These are phyloP conservation scores for Tarsius wallacei DNA, from an alignment of 2,797 vertebrate species.

Conservation along the genomic window DNA sequence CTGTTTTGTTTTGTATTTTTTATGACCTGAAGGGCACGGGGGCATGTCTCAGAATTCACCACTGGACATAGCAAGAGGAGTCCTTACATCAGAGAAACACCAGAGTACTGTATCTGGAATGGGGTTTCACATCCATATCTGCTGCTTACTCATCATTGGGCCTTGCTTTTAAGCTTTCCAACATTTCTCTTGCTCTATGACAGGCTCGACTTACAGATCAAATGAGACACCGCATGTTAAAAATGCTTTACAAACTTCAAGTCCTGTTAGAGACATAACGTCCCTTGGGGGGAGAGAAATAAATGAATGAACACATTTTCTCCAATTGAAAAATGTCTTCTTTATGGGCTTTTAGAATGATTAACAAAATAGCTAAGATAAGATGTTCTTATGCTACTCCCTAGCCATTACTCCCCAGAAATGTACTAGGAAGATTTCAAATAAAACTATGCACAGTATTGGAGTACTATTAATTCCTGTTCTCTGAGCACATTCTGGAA, in stretches of 20 bases:
- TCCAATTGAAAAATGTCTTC: constrained; percentile 60
- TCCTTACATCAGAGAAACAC: neutral
- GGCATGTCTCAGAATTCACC: neutral
- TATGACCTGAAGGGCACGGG: constrained; percentile 27
- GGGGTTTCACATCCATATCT: neutral
- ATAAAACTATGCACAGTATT: constrained; percentile 45
- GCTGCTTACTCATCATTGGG: neutral
- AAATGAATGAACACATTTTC: constrained; percentile 76
- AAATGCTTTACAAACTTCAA: constrained; percentile 56
- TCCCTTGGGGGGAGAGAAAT: neutral
- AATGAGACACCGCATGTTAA: neutral
- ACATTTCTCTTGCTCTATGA: neutral
- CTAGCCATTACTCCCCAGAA: constrained; percentile 53
- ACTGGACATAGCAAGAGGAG: neutral
- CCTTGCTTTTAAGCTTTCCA: neutral
- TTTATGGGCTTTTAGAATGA: constrained; percentile 62
- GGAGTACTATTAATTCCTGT: constrained; percentile 40
- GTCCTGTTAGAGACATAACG: constrained; percentile 26
- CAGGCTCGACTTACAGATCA: neutral
- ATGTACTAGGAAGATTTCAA: constrained; percentile 59
- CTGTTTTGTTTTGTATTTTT: neutral
- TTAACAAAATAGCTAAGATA: constrained; percentile 73
- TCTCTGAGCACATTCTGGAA: constrained; percentile 58
- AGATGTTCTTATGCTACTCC: constrained; percentile 58
- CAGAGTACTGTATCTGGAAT: neutral